Percentiles rank a stretch among this genome's conserved stretches.
phyloP scores from a whole-genome alignment of 64 coral and sea anemone genomes.

The Pocillopora verrucosa region DNA sequence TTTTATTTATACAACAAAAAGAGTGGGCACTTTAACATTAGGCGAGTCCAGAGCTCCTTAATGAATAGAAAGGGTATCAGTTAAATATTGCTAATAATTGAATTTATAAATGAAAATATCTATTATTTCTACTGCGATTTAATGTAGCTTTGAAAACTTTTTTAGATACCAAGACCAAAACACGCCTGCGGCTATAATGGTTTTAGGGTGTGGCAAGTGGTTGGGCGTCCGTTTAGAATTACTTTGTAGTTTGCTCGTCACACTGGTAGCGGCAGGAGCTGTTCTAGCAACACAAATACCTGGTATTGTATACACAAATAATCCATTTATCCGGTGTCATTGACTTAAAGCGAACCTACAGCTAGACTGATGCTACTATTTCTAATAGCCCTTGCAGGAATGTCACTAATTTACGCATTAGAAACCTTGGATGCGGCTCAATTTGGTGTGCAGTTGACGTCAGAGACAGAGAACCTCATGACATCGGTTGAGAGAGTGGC shows the following conservation, averaged over 20 bases:
- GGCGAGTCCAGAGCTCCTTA: no score
- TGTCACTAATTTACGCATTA: constrained; percentile 47
- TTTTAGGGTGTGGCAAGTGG: constrained; percentile 31
- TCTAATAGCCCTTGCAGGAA: constrained; percentile 45
- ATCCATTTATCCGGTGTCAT: background rate
- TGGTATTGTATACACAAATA: background rate
- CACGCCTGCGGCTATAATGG: constrained; percentile 29
- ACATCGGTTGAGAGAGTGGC: constrained; percentile 79
- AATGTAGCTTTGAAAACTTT: no score
- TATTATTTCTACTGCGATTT: no score
- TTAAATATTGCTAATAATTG: no score
- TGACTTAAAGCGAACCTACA: background rate
- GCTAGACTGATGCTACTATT: background rate
- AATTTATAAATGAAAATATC: no score
- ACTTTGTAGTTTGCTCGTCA: constrained; percentile 53
- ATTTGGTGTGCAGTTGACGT: constrained; percentile 44
- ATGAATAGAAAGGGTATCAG: no score
- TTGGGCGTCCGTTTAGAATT: constrained; percentile 49
- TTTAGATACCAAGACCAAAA: constrained; percentile 22
- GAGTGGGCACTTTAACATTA: no score
- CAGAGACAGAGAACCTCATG: constrained; percentile 80
- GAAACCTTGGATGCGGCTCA: constrained; percentile 62
- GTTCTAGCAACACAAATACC: constrained; percentile 31
- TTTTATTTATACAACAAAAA: no score
- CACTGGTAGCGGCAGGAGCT: constrained; percentile 31